A percentile compares a stretch with the other conserved stretches of the same genome.
Conservation (phyloP, 2,113 vertebrate genomes). For the Gobius niger region DNA sequence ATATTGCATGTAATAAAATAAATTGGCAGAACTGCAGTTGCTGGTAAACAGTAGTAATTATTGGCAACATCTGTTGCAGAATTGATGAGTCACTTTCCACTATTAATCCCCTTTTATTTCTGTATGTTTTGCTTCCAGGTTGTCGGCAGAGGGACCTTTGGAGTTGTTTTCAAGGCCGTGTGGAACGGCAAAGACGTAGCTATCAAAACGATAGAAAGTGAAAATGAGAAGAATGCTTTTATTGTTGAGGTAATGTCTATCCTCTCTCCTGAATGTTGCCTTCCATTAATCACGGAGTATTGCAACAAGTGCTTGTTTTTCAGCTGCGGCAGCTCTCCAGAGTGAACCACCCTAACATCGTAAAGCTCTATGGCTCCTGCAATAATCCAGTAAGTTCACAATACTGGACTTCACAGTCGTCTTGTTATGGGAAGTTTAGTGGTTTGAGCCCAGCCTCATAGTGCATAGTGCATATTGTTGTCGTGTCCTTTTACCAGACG, state of each 20-base stretch:
- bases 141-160: constrained; percentile 92
- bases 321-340: constrained; percentile 91
- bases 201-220: constrained; percentile 92
- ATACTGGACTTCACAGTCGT: too few relatives aligned
- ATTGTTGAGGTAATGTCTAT: constrained; percentile 83
- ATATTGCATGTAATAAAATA: background rate
- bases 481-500: too few relatives aligned
- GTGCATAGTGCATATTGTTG: too few relatives aligned
- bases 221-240: constrained; percentile 89
- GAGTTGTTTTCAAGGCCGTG: constrained; percentile 90
- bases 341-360: constrained; percentile 95
- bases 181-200: constrained; percentile 92
- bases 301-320: background rate
- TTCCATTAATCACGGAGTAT: background rate
- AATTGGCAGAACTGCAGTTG: background rate
- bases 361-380: constrained; percentile 94
- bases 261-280: background rate
- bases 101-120: background rate
- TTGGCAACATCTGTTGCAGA: background rate
- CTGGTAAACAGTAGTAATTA: background rate
- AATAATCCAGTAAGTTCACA: constrained; percentile 87
- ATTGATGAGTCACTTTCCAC: background rate
- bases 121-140: constrained; percentile 72
- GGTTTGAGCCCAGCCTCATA: too few relatives aligned
- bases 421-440: too few relatives aligned